Evolutionary conservation across 2,888 invertebrate species (phyloP).

Genomic region (Erebia ligea): DNA sequence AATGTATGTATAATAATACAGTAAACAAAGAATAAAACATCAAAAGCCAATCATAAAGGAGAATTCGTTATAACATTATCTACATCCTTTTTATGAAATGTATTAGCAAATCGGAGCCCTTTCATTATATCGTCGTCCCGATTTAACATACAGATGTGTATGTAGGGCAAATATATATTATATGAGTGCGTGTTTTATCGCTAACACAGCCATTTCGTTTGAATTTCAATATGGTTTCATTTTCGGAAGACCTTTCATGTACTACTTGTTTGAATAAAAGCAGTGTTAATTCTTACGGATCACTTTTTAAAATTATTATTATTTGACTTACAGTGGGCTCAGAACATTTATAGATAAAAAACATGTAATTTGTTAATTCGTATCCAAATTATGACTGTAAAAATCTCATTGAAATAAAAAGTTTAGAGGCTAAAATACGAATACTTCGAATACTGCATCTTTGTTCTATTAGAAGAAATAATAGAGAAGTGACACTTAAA

Average conservation of each 20-base stretch:
- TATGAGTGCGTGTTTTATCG: slow-evolving; percentile 67
- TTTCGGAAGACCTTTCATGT: slow-evolving; percentile 29
- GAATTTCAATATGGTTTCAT: slow-evolving; percentile 39
- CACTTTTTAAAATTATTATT: too few relatives aligned
- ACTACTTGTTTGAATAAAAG: slow-evolving; percentile 23
- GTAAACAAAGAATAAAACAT: not conserved
- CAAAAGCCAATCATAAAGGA: slow-evolving; percentile 5
- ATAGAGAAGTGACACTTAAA: too few relatives aligned
- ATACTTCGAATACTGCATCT: too few relatives aligned
- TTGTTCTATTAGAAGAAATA: too few relatives aligned
- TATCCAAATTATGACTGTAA: too few relatives aligned
- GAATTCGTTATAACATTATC: slow-evolving; percentile 38
- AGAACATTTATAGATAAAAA: too few relatives aligned
- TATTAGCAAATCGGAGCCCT: slow-evolving; percentile 44
- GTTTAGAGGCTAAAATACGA: too few relatives aligned
- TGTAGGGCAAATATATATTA: slow-evolving; percentile 27
- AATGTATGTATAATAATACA: not conserved
- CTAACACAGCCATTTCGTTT: slow-evolving; percentile 70
- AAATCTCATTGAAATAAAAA: too few relatives aligned
- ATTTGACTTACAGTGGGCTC: too few relatives aligned
- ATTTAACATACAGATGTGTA: slow-evolving; percentile 59
- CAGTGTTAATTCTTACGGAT: slow-evolving; percentile 14
- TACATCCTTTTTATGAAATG: slow-evolving; percentile 53
- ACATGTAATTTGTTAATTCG: too few relatives aligned
- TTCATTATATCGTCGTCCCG: slow-evolving; percentile 57